phyloP scores from a whole-genome alignment of 2,888 invertebrate species.

The Azorinus chamasolen region DNA sequence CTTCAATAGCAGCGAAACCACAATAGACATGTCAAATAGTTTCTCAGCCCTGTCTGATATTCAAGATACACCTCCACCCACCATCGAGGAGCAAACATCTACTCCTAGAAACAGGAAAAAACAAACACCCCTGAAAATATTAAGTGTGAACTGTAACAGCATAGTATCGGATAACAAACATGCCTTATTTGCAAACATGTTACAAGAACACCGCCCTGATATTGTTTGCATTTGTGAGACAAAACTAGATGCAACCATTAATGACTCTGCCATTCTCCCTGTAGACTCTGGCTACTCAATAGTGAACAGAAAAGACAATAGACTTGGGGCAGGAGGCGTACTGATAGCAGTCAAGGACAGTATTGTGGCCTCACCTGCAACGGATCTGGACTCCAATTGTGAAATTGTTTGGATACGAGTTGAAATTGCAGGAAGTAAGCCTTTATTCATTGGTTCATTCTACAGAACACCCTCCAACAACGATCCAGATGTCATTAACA shows the following conservation, averaged over 20 bases:
- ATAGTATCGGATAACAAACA: constrained; percentile 32
- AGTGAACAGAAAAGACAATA: constrained; percentile 29
- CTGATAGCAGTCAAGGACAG: constrained; percentile 28
- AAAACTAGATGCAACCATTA: constrained; percentile 22
- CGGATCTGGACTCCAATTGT: constrained; percentile 29
- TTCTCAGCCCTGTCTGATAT: constrained; percentile 23
- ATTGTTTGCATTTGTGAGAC: constrained; percentile 21
- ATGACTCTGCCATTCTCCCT: constrained; percentile 19
- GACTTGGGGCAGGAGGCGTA: constrained; percentile 29
- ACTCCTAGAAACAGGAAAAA: no score
- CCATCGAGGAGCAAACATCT: no score
- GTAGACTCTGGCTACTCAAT: constrained; percentile 12
- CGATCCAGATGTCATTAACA: constrained; percentile 11
- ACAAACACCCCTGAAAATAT: no score
- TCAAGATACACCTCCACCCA: neutral
- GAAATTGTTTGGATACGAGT: constrained; percentile 21
- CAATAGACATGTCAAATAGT: constrained; percentile 14
- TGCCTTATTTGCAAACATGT: constrained; percentile 16
- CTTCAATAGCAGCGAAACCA: constrained; percentile 10
- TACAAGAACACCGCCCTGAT: constrained; percentile 26
- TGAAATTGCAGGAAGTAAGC: constrained; percentile 9
- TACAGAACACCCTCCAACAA: constrained; percentile 25
- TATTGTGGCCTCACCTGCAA: constrained; percentile 22
- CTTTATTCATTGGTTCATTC: constrained; percentile 30
- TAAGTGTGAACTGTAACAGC: constrained; percentile 19